Percentiles rank a stretch among this genome's conserved stretches.
Conservation (phyloP, 2,113 vertebrate species). For the Oncorhynchus tshawytscha region DNA sequence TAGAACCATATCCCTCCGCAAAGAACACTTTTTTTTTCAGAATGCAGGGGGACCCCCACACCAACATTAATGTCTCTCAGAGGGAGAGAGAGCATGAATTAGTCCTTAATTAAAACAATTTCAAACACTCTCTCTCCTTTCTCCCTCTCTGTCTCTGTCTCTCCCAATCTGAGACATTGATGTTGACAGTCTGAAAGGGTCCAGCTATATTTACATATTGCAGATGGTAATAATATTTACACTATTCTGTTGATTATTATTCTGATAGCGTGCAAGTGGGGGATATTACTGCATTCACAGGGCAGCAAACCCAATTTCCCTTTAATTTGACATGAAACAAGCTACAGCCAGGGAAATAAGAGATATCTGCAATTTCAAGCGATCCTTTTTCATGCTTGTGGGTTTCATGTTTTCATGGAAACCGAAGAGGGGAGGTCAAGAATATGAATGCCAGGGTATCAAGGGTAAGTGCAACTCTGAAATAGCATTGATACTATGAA, state of each 20-base stretch:
- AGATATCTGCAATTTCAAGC: not conserved
- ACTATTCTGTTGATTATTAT: not conserved
- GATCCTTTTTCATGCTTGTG: not conserved
- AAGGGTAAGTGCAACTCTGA: no score
- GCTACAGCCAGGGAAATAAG: not conserved
- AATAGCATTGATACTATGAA: no score
- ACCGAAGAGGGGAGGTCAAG: no score
- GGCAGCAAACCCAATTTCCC: not conserved
- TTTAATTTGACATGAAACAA: not conserved
- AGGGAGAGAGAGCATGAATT: not conserved
- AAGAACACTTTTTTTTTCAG: no score
- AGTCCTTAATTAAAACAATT: not conserved
- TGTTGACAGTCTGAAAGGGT: not conserved
- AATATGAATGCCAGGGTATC: no score
- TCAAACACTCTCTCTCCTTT: not conserved
- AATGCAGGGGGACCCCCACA: no score
- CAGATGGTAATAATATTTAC: not conserved
- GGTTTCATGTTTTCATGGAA: not conserved
- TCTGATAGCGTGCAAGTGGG: not conserved
- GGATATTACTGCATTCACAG: not conserved
- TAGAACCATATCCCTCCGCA: no score
- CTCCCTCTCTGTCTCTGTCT: not conserved
- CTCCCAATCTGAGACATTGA: not conserved
- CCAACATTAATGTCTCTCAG: no score
- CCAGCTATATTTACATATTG: not conserved